Percentiles rank a stretch among this genome's conserved stretches.
Conservation (phyloP, 1,140 invertebrate genomes). For the Rhopalosiphum maidis region DNA sequence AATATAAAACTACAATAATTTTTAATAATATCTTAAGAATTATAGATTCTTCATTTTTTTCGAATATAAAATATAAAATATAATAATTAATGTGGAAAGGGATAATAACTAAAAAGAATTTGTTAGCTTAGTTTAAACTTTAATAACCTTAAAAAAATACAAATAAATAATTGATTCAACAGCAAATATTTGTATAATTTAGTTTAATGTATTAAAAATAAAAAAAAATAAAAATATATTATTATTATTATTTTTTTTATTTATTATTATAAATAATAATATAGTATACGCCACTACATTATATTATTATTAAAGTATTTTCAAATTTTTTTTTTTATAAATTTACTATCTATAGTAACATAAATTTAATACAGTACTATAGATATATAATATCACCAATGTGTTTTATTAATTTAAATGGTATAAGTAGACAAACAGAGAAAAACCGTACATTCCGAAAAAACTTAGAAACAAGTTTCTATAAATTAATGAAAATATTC, state of each 20-base stretch:
- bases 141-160: background rate
- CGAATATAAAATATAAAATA: background rate
- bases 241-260: too few species aligned
- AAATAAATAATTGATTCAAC: background rate
- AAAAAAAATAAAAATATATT: too few species aligned
- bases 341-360: background rate
- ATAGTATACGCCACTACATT: background rate
- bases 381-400: background rate
- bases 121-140: background rate
- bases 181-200: background rate
- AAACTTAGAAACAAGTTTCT: too few species aligned
- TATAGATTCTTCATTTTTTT: background rate
- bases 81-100: background rate
- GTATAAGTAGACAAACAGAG: background rate
- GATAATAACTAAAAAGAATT: background rate
- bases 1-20: background rate
- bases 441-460: background rate
- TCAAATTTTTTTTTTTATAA: background rate
- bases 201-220: background rate
- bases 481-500: too few species aligned
- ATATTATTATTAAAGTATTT: background rate
- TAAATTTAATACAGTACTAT: too few species aligned
- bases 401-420: background rate
- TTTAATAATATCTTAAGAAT: background rate
- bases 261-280: too few species aligned